Base-by-base conservation (phyloP, 1,140 invertebrate genomes). In the Phortica variegata region DNA sequence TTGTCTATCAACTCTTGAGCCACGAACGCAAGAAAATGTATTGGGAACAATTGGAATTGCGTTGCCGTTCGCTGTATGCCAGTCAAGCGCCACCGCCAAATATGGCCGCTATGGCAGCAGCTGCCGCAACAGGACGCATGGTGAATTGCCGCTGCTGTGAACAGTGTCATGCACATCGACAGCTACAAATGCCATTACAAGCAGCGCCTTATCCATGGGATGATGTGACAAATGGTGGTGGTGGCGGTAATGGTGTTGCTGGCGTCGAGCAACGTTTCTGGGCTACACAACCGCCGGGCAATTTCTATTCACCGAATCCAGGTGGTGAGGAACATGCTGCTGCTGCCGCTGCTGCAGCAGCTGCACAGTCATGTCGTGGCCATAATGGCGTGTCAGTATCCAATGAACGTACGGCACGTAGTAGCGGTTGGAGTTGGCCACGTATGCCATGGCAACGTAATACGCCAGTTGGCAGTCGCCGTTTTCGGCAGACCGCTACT, bases 1-100 rank as follows among this genome's bases (percentile, higher is more conserved):
- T 93, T 9, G 87, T 93, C 1, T 94, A 93, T 65, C 91, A 94
- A 66, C 77, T 95, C 16, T 77, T 92, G 13, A 89, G 90, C 58
- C 91, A 95, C 73, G 91, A 94, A 77, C 86, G 89, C 48, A 93
- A 93, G 77, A 93, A 93, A 75, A 91, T 92, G 85, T 94, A 94
- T 73, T 93, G 91, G 91, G 90, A 92, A 63, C 90, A 93, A 74
- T 68, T 94, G 71, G 91, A 94, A 65, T 69, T 91, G 18, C 77
- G 91, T 47, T 89, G 90, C 65, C 79, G 90, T 44, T 88, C 88
- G 2, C 65, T 93, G 41, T 91, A 90, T 60, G 80, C 45, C 79
- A 86, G 36, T 78, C 79, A 43, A 62, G 78, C 42, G 60, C 82
- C 47, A 74, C 40, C 60, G 7, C 48, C 50, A 34, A 58, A 47